Evolutionary conservation across 1,140 invertebrate genomes (phyloP).

Genomic region (Achroia grisella): DNA sequence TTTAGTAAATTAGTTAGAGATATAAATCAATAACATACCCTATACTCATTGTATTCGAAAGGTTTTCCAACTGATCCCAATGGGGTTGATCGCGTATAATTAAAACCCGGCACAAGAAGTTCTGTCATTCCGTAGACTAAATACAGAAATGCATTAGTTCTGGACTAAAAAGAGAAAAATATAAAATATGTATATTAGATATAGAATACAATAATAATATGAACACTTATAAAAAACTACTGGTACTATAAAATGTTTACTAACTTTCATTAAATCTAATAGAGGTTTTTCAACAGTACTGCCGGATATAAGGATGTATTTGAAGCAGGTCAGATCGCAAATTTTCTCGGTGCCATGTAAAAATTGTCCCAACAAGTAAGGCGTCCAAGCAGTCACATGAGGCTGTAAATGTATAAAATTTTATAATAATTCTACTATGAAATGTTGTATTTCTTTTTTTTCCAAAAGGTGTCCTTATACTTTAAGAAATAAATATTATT

Average conservation of each 20-base stretch:
- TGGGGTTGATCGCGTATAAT: constrained; percentile 18
- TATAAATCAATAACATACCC: constrained; percentile 18
- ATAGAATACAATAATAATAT: too few relatives aligned
- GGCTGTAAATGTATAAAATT: constrained; percentile 21
- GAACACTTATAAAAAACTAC: too few relatives aligned
- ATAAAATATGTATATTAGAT: neutral
- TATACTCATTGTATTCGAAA: constrained; percentile 16
- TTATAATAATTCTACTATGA: too few relatives aligned
- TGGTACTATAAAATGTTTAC: constrained; percentile 5
- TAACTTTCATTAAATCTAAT: constrained; percentile 27
- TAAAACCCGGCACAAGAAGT: constrained; percentile 23
- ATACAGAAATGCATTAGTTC: constrained; percentile 13
- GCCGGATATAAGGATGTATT: constrained; percentile 29
- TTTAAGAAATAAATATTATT: too few relatives aligned
- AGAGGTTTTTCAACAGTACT: constrained; percentile 29
- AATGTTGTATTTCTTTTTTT: too few relatives aligned
- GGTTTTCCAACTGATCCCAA: constrained; percentile 23
- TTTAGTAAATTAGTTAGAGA: too few relatives aligned
- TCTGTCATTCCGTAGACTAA: constrained; percentile 33
- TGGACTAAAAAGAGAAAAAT: constrained; percentile 12
- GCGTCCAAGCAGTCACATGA: constrained; percentile 29
- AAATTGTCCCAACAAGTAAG: constrained; percentile 30
- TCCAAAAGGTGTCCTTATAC: too few relatives aligned
- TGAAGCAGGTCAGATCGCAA: constrained; percentile 35
- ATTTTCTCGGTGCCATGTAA: constrained; percentile 24